phyloP scores from a whole-genome alignment of 2,888 invertebrate species.

The Lochmaea capreae region DNA sequence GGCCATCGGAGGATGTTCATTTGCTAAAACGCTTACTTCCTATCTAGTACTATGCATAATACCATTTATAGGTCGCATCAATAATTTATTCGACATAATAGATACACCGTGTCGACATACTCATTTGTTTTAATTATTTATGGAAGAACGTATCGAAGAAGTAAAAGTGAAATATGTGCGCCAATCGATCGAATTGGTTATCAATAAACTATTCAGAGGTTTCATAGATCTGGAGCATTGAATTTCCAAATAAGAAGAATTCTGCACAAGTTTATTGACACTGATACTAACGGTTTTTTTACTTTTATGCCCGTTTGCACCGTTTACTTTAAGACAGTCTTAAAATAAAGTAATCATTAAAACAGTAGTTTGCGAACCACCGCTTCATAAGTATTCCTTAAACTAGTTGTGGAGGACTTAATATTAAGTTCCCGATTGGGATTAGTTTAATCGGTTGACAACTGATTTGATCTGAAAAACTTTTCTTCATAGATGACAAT shows the following conservation, averaged over 20 bases:
- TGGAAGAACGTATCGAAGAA: constrained; percentile 1
- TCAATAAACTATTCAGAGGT: neutral
- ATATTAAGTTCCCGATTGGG: too few relatives aligned
- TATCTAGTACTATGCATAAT: constrained; percentile 37
- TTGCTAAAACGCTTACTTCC: constrained; percentile 39
- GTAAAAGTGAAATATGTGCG: constrained; percentile 12
- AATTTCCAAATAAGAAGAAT: neutral
- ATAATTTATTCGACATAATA: constrained; percentile 11
- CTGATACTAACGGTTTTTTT: too few relatives aligned
- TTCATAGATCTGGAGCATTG: neutral
- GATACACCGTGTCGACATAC: constrained; percentile 2
- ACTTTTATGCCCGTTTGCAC: too few relatives aligned
- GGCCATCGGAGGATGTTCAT: constrained; percentile 43
- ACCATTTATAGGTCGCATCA: constrained; percentile 40
- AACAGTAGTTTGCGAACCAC: too few relatives aligned
- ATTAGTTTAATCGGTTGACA: too few relatives aligned
- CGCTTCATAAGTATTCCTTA: too few relatives aligned
- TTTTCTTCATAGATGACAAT: too few relatives aligned
- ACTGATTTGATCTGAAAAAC: too few relatives aligned
- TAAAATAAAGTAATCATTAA: too few relatives aligned
- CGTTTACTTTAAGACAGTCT: too few relatives aligned
- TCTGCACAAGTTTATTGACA: neutral
- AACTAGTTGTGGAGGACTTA: too few relatives aligned
- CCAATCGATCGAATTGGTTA: neutral
- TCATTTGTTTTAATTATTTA: constrained; percentile 15